phyloP scores from a whole-genome alignment of 2,113 vertebrate species.

The Ictalurus furcatus region DNA sequence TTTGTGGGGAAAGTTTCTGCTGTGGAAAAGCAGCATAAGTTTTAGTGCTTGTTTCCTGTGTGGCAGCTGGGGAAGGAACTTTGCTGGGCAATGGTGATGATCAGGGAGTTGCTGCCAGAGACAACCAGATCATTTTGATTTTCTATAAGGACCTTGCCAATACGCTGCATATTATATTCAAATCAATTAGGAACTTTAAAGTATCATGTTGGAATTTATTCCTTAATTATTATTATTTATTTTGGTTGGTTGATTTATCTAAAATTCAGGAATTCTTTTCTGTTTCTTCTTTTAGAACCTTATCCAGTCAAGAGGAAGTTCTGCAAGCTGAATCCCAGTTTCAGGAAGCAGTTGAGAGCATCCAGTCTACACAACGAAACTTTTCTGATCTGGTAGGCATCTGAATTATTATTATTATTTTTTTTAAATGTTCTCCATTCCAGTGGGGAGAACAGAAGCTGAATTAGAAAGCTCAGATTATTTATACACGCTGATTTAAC shows the following conservation, averaged over 20 bases:
- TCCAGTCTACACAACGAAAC: constrained; percentile 17
- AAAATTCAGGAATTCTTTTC: neutral
- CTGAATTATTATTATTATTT: neutral
- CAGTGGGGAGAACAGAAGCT: neutral
- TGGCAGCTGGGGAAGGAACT: constrained; percentile 6
- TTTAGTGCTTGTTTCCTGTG: constrained; percentile 7
- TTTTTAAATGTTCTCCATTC: no score
- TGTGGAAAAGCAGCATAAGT: neutral
- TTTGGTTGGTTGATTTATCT: neutral
- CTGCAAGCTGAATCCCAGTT: constrained; percentile 45
- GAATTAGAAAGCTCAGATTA: neutral
- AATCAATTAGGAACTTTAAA: neutral
- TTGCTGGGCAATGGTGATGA: constrained; percentile 13
- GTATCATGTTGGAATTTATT: neutral
- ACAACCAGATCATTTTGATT: constrained; percentile 18
- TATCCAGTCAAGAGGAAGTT: constrained; percentile 43
- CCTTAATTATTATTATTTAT: no score
- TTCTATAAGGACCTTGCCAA: neutral
- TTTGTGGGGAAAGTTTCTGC: no score
- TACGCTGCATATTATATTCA: neutral
- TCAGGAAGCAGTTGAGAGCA: constrained; percentile 42
- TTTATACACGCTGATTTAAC: neutral
- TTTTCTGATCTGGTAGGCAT: constrained; percentile 46
- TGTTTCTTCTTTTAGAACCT: constrained; percentile 44
- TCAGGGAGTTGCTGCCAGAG: neutral